Conservation (phyloP, 2,888 invertebrate species). For the Linnaemya tessellans region DNA sequence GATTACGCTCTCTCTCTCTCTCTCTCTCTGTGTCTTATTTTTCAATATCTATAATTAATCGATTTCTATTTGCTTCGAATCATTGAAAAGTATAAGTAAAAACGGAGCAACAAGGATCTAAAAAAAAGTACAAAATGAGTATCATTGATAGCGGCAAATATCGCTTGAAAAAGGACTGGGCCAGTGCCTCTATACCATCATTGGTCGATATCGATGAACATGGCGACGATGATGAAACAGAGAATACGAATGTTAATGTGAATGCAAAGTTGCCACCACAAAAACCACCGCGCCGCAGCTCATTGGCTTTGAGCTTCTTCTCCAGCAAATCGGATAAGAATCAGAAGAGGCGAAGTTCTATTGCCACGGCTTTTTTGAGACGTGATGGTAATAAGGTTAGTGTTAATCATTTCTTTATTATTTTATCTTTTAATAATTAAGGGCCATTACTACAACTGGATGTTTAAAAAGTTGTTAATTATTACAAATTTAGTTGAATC, state of each 20-base stretch:
- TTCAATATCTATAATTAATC: background rate
- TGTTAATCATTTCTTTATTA: background rate
- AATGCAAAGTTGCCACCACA: constrained; percentile 75
- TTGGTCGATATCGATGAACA: constrained; percentile 83
- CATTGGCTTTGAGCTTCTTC: constrained; percentile 81
- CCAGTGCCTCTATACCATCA: constrained; percentile 82
- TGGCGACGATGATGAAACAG: constrained; percentile 75
- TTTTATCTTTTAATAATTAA: no score
- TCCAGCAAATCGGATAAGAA: constrained; percentile 79
- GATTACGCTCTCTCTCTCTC: constrained; percentile 7
- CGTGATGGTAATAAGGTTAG: constrained; percentile 82
- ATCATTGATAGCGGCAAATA: constrained; percentile 82
- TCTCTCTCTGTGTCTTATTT: no score
- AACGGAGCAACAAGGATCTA: constrained; percentile 25
- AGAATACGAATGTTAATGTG: constrained; percentile 72
- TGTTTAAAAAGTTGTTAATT: no score
- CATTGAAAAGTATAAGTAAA: background rate
- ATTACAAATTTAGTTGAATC: no score
- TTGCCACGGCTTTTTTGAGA: constrained; percentile 82
- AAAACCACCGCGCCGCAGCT: constrained; percentile 82
- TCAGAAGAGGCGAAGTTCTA: constrained; percentile 83
- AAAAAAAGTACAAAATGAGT: constrained; percentile 78
- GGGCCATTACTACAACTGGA: no score
- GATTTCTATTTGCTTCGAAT: constrained; percentile 29
- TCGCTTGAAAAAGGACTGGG: constrained; percentile 83